A percentile compares a stretch with the other conserved stretches of the same genome.
Conservation (phyloP, 2,797 vertebrate genomes). For the Apogon hyalosoma region DNA sequence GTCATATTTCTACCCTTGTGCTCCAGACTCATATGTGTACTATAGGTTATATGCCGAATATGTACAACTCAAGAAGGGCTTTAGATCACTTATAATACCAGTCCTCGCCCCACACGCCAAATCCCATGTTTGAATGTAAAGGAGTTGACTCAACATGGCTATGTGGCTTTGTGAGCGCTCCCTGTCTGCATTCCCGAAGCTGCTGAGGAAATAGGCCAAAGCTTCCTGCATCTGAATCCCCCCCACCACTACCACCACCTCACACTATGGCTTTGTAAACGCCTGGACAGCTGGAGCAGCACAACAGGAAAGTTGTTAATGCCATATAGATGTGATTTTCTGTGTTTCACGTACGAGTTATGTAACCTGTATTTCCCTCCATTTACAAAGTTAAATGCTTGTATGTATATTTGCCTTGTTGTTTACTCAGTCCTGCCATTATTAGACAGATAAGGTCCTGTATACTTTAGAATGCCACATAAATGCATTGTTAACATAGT, state of each 20-base stretch:
- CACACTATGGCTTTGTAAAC: slow-evolving; percentile 32
- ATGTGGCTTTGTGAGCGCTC: slow-evolving; percentile 63
- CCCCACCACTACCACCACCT: slow-evolving; percentile 1
- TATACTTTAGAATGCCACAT: too few relatives aligned
- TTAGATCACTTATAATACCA: slow-evolving; percentile 27
- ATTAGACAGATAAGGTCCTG: too few relatives aligned
- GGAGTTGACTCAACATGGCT: slow-evolving; percentile 37
- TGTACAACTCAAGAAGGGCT: slow-evolving; percentile 10
- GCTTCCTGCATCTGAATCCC: slow-evolving; percentile 59
- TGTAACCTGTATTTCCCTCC: not conserved
- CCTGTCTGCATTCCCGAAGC: slow-evolving; percentile 68
- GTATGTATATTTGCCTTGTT: too few relatives aligned
- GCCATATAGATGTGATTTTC: not conserved
- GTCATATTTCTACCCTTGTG: not conserved
- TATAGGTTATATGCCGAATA: too few relatives aligned
- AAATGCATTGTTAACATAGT: too few relatives aligned
- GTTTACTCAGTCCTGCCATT: too few relatives aligned
- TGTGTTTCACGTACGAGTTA: not conserved
- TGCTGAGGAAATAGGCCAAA: slow-evolving; percentile 77
- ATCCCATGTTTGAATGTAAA: slow-evolving; percentile 57
- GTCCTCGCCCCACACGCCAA: slow-evolving; percentile 36
- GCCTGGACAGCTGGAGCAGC: slow-evolving; percentile 39
- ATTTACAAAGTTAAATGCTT: too few relatives aligned
- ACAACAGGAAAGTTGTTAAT: slow-evolving; percentile 31
- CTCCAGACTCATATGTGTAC: not conserved